Evolutionary conservation across 2,888 invertebrate genomes (phyloP).

Genomic region (Cosmorhoe ocellata): DNA sequence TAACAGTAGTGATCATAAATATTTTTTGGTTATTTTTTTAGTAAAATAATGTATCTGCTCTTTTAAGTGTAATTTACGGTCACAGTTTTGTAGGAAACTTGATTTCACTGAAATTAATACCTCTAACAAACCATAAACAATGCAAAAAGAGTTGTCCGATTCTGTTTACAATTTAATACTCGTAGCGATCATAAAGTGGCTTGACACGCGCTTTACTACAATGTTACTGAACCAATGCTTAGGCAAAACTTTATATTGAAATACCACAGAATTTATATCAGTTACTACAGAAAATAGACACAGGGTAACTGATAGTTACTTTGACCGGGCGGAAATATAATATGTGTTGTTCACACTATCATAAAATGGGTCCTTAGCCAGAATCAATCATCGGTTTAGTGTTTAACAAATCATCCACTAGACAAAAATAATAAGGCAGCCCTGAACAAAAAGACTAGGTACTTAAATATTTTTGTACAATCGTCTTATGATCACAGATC

Average conservation of each 20-base stretch:
- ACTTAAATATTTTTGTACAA: too few species aligned
- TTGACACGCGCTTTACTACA: constrained; percentile 20
- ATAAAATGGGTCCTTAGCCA: constrained; percentile 33
- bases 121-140: constrained; percentile 8
- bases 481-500: too few species aligned
- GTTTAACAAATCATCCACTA: neutral
- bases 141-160: constrained; percentile 10
- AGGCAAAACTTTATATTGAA: neutral
- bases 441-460: too few species aligned
- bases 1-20: too few species aligned
- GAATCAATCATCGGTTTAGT: constrained; percentile 27
- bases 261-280: constrained; percentile 1
- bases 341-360: constrained; percentile 35
- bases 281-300: neutral
- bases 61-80: too few species aligned
- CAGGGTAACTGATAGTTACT: neutral
- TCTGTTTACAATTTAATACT: constrained; percentile 16
- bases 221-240: constrained; percentile 2
- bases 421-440: constrained; percentile 6
- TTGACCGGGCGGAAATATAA: constrained; percentile 23
- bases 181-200: constrained; percentile 15
- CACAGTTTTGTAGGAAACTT: too few species aligned
- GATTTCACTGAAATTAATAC: constrained; percentile 14
- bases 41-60: too few species aligned
- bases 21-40: too few species aligned